A percentile compares a stretch with the other conserved stretches of the same genome.
Evolutionary conservation across 2,888 invertebrate genomes (phyloP).

Genomic region (Danaus chrysippus): DNA sequence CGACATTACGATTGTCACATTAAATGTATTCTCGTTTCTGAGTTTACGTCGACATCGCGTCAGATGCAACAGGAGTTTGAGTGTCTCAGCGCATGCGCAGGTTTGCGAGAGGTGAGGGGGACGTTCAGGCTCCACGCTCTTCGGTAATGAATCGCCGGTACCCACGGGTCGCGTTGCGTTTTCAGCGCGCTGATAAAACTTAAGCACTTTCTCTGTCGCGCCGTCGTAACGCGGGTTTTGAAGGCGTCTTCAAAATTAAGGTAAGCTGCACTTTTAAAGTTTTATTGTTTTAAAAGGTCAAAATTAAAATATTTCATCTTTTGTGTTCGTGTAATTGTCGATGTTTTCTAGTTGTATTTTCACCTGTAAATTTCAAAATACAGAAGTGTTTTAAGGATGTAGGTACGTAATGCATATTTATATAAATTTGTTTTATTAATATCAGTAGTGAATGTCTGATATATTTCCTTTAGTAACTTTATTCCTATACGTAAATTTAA

Average conservation of each 20-base stretch:
- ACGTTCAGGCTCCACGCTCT: constrained; percentile 70
- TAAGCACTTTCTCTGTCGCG: constrained; percentile 62
- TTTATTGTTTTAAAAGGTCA: neutral
- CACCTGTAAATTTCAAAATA: too few relatives aligned
- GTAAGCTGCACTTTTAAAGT: constrained; percentile 19
- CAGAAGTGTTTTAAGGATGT: too few relatives aligned
- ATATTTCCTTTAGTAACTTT: too few relatives aligned
- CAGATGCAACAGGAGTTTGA: constrained; percentile 76
- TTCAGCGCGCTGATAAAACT: constrained; percentile 68
- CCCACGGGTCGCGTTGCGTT: constrained; percentile 73
- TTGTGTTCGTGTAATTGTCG: too few relatives aligned
- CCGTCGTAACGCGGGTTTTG: constrained; percentile 50
- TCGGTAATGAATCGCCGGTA: constrained; percentile 76
- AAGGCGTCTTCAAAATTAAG: constrained; percentile 30
- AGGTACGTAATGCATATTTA: too few relatives aligned
- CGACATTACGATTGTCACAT: constrained; percentile 67
- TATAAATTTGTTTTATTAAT: too few relatives aligned
- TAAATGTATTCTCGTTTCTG: constrained; percentile 68
- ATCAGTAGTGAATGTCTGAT: too few relatives aligned
- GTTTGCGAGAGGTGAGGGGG: constrained; percentile 35
- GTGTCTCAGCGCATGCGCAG: constrained; percentile 61
- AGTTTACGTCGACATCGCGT: constrained; percentile 68
- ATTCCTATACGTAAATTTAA: too few relatives aligned
- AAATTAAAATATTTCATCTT: too few relatives aligned
- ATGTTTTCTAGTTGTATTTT: too few relatives aligned